Conservation (phyloP, 2,113 vertebrate species). For the Smithornis capensis region DNA sequence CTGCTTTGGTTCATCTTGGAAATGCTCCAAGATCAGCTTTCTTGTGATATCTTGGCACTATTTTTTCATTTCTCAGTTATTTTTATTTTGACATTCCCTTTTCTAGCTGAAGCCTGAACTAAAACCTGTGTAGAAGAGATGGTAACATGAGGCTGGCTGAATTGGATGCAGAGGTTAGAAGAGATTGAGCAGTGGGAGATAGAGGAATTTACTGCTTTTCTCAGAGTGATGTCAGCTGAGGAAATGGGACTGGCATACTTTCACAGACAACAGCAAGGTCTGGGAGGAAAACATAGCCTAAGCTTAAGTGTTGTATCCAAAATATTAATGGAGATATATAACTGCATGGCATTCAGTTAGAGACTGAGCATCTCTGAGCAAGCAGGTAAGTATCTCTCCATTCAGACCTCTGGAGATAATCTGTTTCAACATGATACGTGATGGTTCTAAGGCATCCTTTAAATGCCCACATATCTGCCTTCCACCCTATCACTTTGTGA, state of each 20-base stretch:
- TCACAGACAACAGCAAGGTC: neutral
- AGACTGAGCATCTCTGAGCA: neutral
- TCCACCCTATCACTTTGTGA: neutral
- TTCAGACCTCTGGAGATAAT: neutral
- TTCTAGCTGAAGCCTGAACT: neutral
- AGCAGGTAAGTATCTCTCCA: neutral
- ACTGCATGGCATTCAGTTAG: accelerated
- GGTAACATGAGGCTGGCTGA: neutral
- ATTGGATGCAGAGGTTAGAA: neutral
- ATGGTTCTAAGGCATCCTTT: neutral
- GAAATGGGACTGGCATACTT: neutral
- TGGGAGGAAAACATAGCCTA: neutral
- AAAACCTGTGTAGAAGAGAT: neutral
- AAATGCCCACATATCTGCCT: neutral
- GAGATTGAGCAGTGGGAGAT: neutral
- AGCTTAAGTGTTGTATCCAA: neutral
- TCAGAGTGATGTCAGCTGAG: neutral
- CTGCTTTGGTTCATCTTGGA: slow-evolving; percentile 13
- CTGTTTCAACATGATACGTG: neutral
- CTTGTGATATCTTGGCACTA: neutral
- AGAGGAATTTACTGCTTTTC: neutral
- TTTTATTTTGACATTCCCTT: neutral
- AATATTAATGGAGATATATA: neutral
- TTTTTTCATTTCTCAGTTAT: neutral
- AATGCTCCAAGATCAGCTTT: neutral